Evolutionary conservation across 2,797 vertebrate species (phyloP).

Genomic region (Astyanax mexicanus): DNA sequence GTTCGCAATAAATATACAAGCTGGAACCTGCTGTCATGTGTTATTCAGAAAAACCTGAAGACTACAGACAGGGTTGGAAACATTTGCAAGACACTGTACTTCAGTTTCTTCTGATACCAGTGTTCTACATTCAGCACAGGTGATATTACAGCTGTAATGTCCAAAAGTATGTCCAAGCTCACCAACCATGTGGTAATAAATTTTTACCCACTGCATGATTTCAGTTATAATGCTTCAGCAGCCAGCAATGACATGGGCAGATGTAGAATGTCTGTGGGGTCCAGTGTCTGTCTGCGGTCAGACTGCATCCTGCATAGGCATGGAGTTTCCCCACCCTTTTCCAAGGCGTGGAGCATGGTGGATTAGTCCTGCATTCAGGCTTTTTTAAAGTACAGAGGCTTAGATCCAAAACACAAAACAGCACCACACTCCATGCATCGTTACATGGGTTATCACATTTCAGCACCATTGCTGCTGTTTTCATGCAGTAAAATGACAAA

Average conservation of each 20-base stretch:
- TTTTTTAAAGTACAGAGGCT: neutral
- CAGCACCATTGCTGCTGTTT: neutral
- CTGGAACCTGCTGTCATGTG: no score
- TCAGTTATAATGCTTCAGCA: conserved; percentile 27
- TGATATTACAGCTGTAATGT: no score
- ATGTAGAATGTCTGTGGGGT: conserved; percentile 37
- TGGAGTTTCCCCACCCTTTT: neutral
- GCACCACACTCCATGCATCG: neutral
- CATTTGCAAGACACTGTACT: no score
- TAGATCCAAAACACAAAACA: neutral
- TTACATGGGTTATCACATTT: neutral
- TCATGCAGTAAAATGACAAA: neutral
- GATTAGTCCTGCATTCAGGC: neutral
- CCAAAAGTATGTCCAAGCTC: neutral
- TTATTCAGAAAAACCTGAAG: no score
- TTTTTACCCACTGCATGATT: no score
- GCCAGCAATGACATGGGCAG: conserved; percentile 30
- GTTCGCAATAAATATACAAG: no score
- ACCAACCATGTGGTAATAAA: neutral
- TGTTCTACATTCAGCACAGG: neutral
- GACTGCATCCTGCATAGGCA: neutral
- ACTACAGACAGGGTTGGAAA: no score
- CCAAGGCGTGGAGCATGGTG: neutral
- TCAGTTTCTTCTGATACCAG: neutral
- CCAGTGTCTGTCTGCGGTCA: conserved; percentile 1